Base-by-base conservation (phyloP, 2,797 vertebrate species). In the Rhincodon typus region DNA sequence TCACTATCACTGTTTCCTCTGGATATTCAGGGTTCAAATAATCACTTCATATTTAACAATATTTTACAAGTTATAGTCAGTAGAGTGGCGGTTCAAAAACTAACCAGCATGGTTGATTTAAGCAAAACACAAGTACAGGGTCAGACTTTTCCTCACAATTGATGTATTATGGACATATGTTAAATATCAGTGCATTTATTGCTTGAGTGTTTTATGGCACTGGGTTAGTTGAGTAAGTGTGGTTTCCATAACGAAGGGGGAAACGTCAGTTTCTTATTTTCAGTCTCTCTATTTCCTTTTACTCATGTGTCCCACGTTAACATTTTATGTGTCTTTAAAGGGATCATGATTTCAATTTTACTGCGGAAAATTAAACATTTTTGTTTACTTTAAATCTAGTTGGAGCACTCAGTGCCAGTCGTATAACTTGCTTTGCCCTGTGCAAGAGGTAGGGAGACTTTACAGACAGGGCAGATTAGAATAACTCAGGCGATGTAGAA, bases 171-270 rank as follows among this genome's bases (percentile, higher is more conserved):
- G 34, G 21, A 46, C 66, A 94, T 69, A 69, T 94, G 91, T 34
- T 91, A 69, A 66, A 69, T 42, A 69, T 94, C 66, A 94, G n/a
- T 21, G n/a, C 69, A 27, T 94, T 94, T 94, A 94, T 19, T 94
- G 19, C 66, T 94, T 15, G n/a, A 94, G 21, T 69, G 53, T 94
- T 69, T 94, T 38, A 69, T 67, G 21, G 53, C 53, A 17, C 27
- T 88, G 86, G 27, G 66, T n/a, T 94, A 69, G 62, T 94, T 94
- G 70, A 38, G 91, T 70, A 23, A 38, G n/a, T 42, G n/a, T 67
- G n/a, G n/a, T 94, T n/a, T 17, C 57, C 67, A 30, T 90, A 69
- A 93, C 34, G 27, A 34, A 19, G 62, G 34, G n/a, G 8, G 27
- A 27, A 34, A 57, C 19, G 15, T 66, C 15, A 66, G 13, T 62